phyloP scores from a whole-genome alignment of 2,888 invertebrate genomes.

The Acanthosoma haemorrhoidale region DNA sequence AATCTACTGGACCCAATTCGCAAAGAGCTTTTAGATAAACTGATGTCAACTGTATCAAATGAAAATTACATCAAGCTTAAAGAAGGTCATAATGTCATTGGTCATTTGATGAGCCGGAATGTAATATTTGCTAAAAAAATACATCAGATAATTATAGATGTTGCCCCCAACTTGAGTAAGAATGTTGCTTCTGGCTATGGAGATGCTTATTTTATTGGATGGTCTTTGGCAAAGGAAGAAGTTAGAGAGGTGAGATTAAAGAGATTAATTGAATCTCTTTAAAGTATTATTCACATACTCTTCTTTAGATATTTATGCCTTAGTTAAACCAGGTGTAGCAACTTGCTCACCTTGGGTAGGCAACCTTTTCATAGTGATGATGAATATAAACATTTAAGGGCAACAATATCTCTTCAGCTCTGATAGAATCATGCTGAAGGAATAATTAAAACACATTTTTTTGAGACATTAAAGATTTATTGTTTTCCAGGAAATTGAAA shows the following conservation, averaged over 20 bases:
- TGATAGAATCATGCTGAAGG: too few relatives aligned
- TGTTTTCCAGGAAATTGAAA: conserved; percentile 39
- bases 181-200: conserved; percentile 38
- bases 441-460: too few relatives aligned
- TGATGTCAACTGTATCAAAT: conserved; percentile 26
- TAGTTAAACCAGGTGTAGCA: too few relatives aligned
- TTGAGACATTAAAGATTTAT: not conserved
- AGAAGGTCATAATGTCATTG: conserved; percentile 37
- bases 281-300: too few relatives aligned
- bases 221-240: conserved; percentile 38
- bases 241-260: conserved; percentile 36
- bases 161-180: conserved; percentile 34
- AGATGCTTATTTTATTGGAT: conserved; percentile 40
- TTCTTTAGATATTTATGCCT: too few relatives aligned
- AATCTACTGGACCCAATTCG: conserved; percentile 9
- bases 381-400: too few relatives aligned
- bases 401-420: too few relatives aligned
- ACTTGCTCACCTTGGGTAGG: too few relatives aligned
- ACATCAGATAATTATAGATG: conserved; percentile 37
- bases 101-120: conserved; percentile 33
- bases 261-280: too few relatives aligned
- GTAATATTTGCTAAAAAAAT: conserved; percentile 32
- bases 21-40: conserved; percentile 13
- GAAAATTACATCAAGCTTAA: conserved; percentile 31
- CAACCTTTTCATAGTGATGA: too few relatives aligned